These are phyloP conservation scores for Eublepharis macularius DNA, from an alignment of 2,113 vertebrate species.

Conservation along the genomic window DNA sequence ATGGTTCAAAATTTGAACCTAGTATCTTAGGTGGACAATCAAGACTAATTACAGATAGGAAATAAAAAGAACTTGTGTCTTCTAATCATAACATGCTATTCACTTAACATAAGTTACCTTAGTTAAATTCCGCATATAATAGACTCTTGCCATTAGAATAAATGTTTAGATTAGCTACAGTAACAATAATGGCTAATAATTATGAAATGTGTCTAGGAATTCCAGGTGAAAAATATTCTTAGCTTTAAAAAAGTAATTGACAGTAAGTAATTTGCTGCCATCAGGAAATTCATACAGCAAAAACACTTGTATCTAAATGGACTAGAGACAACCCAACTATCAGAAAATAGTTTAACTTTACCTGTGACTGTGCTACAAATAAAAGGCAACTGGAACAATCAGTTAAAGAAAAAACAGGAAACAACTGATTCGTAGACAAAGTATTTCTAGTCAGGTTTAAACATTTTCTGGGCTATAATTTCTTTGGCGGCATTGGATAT, in stretches of 20 bases:
- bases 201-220: too few relatives aligned
- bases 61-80: too few relatives aligned
- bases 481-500: background rate
- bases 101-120: background rate
- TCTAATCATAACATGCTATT: too few relatives aligned
- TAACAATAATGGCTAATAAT: background rate
- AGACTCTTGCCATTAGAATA: accelerated
- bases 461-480: background rate
- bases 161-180: background rate
- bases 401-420: too few relatives aligned
- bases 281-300: background rate
- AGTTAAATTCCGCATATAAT: background rate
- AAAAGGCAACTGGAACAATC: too few relatives aligned
- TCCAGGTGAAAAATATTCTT: background rate
- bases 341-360: background rate
- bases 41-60: too few relatives aligned
- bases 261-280: background rate
- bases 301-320: background rate
- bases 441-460: background rate
- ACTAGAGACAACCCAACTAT: background rate
- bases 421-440: too few relatives aligned
- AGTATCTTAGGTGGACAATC: too few relatives aligned
- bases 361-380: too few relatives aligned
- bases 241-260: background rate
- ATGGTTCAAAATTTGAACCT: too few relatives aligned